Conservation (phyloP, 1,140 invertebrate species). For the Drosophila equinoxialis region DNA sequence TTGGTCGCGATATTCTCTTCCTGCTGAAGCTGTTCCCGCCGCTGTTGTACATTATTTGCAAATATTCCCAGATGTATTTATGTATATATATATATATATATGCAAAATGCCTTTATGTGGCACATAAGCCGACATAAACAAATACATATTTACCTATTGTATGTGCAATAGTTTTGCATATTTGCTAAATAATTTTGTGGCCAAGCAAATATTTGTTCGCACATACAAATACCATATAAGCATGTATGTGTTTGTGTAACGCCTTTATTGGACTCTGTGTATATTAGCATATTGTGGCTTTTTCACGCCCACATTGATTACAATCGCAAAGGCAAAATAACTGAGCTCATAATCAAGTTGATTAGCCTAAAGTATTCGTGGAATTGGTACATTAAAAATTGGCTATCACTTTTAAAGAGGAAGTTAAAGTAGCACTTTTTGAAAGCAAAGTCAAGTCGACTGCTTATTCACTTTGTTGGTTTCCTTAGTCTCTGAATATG, state of each 20-base stretch:
- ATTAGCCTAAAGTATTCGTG: conserved; percentile 56
- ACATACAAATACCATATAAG: conserved; percentile 41
- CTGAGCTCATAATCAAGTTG: conserved; percentile 62
- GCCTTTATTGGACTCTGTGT: conserved; percentile 57
- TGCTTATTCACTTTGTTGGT: too few relatives aligned
- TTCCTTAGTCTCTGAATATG: too few relatives aligned
- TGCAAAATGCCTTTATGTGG: conserved; percentile 55
- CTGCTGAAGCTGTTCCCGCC: too few relatives aligned
- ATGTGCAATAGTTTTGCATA: conserved; percentile 60
- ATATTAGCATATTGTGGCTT: conserved; percentile 67
- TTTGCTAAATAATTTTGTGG: conserved; percentile 77
- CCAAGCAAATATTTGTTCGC: conserved; percentile 74
- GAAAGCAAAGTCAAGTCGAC: too few relatives aligned
- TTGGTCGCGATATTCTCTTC: too few relatives aligned
- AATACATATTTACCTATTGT: too few relatives aligned
- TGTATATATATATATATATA: not conserved
- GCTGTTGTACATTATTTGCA: too few relatives aligned
- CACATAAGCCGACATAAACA: conserved; percentile 22
- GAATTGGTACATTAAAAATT: too few relatives aligned
- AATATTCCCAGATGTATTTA: too few relatives aligned
- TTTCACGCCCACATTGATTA: conserved; percentile 57
- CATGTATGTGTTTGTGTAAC: conserved; percentile 56
- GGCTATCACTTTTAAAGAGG: too few relatives aligned
- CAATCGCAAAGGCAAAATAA: conserved; percentile 54
- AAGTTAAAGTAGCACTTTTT: too few relatives aligned